phyloP scores from a whole-genome alignment of 37 sponge, comb jelly and placozoan species.

The Beroe forskalii region DNA sequence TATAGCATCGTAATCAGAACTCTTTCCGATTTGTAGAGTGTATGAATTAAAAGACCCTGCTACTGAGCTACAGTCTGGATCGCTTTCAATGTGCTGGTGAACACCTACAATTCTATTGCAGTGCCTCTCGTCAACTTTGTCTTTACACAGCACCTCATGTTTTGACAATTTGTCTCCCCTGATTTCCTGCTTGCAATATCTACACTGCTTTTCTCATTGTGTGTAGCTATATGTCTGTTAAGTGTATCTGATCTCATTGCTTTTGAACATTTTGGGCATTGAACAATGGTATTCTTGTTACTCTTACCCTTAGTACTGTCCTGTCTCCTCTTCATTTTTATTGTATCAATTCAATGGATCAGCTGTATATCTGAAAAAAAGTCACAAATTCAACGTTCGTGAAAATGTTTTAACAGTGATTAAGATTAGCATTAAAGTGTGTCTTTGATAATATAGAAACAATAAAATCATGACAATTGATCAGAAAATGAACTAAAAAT shows the following conservation, averaged over 20 bases:
- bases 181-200: neutral
- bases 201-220: neutral
- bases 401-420: no score
- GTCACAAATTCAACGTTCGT: no score
- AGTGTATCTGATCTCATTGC: neutral
- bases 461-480: no score
- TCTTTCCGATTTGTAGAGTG: neutral
- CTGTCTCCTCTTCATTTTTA: no score
- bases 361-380: no score
- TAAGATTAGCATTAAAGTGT: no score
- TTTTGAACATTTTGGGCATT: neutral
- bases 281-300: neutral
- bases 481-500: no score
- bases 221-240: constrained; percentile 10
- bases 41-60: neutral
- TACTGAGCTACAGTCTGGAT: neutral
- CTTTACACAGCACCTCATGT: neutral
- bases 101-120: neutral
- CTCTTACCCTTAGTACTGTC: no score
- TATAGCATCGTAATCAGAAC: neutral
- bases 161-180: neutral
- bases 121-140: neutral
- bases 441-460: no score
- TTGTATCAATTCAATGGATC: no score
- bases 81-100: neutral